A percentile compares a stretch with the other conserved stretches of the same genome.
Conservation (phyloP, 2,797 vertebrate genomes). For the Fratercula arctica region DNA sequence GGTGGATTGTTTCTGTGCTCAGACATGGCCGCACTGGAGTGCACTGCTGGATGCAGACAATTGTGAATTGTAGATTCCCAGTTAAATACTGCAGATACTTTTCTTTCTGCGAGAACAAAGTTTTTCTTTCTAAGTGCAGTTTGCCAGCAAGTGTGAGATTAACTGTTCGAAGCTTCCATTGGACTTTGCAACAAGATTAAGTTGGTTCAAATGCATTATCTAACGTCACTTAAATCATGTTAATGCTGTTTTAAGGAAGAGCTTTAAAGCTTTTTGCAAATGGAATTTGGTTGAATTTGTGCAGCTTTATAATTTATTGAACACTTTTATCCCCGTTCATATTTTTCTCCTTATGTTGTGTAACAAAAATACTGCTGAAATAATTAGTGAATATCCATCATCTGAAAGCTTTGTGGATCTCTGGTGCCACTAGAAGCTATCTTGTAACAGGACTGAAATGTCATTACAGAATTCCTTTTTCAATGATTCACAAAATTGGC, state of each 20-base stretch:
- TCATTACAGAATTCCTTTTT: background rate
- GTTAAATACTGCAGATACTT: background rate
- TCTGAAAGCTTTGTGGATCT: background rate
- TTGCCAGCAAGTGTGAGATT: background rate
- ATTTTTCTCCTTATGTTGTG: background rate
- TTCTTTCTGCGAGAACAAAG: background rate
- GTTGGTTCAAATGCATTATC: background rate
- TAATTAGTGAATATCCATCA: background rate
- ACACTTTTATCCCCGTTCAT: background rate
- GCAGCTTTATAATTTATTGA: background rate
- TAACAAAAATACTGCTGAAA: constrained; percentile 18
- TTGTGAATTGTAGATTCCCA: background rate
- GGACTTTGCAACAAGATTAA: background rate
- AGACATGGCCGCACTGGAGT: background rate
- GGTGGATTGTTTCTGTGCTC: background rate
- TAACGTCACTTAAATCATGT: background rate
- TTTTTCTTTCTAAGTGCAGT: background rate
- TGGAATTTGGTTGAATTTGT: background rate
- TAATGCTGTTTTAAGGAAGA: background rate
- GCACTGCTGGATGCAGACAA: background rate
- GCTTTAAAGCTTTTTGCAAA: background rate
- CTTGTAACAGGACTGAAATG: background rate
- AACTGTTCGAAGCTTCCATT: background rate
- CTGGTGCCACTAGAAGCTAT: background rate
- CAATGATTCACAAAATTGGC: background rate